Evolutionary conservation across 2,888 invertebrate species (phyloP).

Genomic region (Pachycephus smyrnensis): DNA sequence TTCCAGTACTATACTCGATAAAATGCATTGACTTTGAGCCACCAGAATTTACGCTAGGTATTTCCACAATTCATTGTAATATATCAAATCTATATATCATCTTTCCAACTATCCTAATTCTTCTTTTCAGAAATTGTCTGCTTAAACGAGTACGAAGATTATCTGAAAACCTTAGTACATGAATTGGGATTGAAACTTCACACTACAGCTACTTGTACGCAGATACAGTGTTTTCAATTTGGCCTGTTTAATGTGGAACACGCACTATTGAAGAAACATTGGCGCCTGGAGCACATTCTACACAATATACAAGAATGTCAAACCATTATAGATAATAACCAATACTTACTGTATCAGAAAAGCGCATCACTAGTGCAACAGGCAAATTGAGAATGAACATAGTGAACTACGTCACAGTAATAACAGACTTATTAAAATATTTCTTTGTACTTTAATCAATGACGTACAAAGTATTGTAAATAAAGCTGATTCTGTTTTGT

Average conservation of each 20-base stretch:
- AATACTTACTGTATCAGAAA: slow-evolving; percentile 65
- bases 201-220: slow-evolving; percentile 83
- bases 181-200: slow-evolving; percentile 85
- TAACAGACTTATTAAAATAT: not conserved
- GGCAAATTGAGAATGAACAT: not conserved
- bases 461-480: not conserved
- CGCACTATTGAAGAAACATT: slow-evolving; percentile 85
- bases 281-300: slow-evolving; percentile 78
- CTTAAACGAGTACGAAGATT: slow-evolving; percentile 86
- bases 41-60: slow-evolving; percentile 89
- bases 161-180: slow-evolving; percentile 82
- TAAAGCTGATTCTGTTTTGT: not conserved
- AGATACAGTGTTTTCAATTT: slow-evolving; percentile 83
- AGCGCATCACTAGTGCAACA: slow-evolving; percentile 38
- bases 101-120: slow-evolving; percentile 22
- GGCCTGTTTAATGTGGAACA: slow-evolving; percentile 83
- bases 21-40: slow-evolving; percentile 84
- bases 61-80: slow-evolving; percentile 25
- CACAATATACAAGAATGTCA: slow-evolving; percentile 74
- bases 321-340: slow-evolving; percentile 69
- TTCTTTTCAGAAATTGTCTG: slow-evolving; percentile 82
- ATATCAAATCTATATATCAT: slow-evolving; percentile 19
- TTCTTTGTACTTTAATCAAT: not conserved
- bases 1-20: slow-evolving; percentile 87
- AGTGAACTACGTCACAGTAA: not conserved